Evolutionary conservation across 2,797 vertebrate species (phyloP), one percentile per base, ranked within the genome.

Genomic region (Nasua narica): DNA sequence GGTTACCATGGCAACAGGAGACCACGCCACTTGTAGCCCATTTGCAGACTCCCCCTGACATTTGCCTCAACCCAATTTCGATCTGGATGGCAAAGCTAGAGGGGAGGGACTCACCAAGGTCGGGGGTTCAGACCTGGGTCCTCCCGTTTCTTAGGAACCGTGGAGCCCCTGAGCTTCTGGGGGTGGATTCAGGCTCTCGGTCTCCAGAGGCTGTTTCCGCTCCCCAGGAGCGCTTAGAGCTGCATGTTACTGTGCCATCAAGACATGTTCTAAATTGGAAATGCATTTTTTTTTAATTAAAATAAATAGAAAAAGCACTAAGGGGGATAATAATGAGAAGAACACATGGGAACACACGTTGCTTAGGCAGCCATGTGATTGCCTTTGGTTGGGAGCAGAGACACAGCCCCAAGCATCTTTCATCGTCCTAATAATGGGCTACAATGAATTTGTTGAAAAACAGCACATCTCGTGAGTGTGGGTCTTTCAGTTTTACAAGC

Each of bases 191-290:
- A 27, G 72, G 25, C 19, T 77, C 56, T 48, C 2, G 4, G 14
- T 56, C 69, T 86, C n/a, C 29, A 46, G 40, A 50, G 54, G 15
- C 48, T 74, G 2, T 74, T 82, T 74, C 58, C 82, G 14, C 27
- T 50, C 2, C 82, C 29, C 12, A 70, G 69, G 62, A 58, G 27
- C 15, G 21, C 40, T 35, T 35, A 19, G 25, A 86, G 35, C 54
- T 87, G 29, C n/a, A 5, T 48, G 56, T 56, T 76, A 21, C 56
- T 46, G 27, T 23, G 65, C 81, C 21, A 50, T 82, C 43, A 85
- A 95, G 69, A 92, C 52, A n/a, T 10, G 15, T 43, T 67, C 87
- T 93, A 84, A 92, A 90, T 78, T 87, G 46, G 52, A 87, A 87
- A 67, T 50, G n/a, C 7, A 74, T 46, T 72, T 69, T 72, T 69